Evolutionary conservation across 2,113 vertebrate species (phyloP).

Genomic region (Ptilonorhynchus violaceus): DNA sequence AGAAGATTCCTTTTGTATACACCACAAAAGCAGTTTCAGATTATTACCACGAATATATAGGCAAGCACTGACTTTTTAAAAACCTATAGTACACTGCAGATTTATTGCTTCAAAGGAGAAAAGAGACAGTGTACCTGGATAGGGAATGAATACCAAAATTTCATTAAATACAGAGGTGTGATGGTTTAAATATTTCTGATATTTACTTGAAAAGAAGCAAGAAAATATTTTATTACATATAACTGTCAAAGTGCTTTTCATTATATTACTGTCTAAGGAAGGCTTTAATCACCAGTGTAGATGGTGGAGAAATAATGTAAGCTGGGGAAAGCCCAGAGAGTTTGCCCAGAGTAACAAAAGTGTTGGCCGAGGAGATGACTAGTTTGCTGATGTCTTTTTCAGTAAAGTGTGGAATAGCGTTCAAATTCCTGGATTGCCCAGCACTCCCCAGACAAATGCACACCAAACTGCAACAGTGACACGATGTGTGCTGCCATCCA

Average conservation of each 20-base stretch:
- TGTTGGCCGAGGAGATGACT: background rate
- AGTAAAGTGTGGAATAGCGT: background rate
- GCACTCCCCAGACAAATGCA: rapidly evolving
- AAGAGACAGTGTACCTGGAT: background rate
- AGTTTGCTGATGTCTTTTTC: background rate
- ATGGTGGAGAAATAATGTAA: background rate
- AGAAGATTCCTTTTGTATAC: background rate
- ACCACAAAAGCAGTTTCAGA: background rate
- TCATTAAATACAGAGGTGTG: background rate
- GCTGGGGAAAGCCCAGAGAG: background rate
- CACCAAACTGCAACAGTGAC: rapidly evolving
- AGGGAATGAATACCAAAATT: background rate
- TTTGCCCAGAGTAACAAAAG: background rate
- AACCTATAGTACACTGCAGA: background rate
- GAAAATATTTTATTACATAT: background rate
- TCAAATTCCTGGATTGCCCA: background rate
- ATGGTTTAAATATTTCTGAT: background rate
- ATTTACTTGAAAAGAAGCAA: background rate
- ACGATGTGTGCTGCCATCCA: rapidly evolving
- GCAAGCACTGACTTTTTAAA: background rate
- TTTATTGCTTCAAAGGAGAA: background rate
- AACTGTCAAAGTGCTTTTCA: background rate
- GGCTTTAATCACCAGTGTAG: background rate
- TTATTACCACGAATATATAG: background rate
- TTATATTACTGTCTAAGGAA: background rate